Evolutionary conservation across 1,140 invertebrate genomes (phyloP), one percentile per base, ranked within the genome.

Genomic region (Trichonephila inaurata): DNA sequence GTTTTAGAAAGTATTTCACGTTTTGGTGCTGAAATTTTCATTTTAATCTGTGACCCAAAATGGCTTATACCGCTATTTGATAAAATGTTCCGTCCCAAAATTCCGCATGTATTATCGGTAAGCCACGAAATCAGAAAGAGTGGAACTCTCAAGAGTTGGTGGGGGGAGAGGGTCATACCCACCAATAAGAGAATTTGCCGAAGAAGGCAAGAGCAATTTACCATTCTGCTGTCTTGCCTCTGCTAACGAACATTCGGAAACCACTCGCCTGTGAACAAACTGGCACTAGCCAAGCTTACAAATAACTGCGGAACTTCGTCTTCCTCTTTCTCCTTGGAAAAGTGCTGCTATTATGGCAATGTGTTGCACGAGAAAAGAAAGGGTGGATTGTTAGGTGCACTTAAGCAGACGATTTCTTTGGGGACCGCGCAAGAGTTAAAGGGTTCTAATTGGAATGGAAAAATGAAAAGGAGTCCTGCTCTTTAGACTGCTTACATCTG

Each of bases 61-160:
- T 85, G 82, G 82, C 82, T 21, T 10, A n/a, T 58, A 61, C n/a
- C 21, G 21, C 18, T 24, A 44, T 19, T 24, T 12, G 18, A 21
- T 2, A 60, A 2, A 51, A 51, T 12, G 18, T 77, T 85, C 12
- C 44, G 8, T n/a, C 51, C 51, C 21, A 83, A 85, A 60, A n/a
- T 14, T 12, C 58, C 19, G 44, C 24, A 88, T 64, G 19, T 40
- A 88, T 88, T 66, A 88, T 88, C 86, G 62, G 60, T 40, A 62
- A 88, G 86, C 86, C 86, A 28, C 86, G 64, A 88, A 88, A 66
- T 88, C 86, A 88, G 86, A 66, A 83, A 66, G 40, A 88, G 28
- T 64, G 86, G 60, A 87, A 87, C 51, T 62, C n/a, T 21, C n/a
- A 19, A 88, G 61, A 40, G 51, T 18, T 18, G 19, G 51, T 40